Percentiles rank a stretch among this genome's conserved stretches.
These are phyloP conservation scores for Capromys pilorides DNA, from an alignment of 2,797 vertebrate genomes.

Conservation along the genomic window DNA sequence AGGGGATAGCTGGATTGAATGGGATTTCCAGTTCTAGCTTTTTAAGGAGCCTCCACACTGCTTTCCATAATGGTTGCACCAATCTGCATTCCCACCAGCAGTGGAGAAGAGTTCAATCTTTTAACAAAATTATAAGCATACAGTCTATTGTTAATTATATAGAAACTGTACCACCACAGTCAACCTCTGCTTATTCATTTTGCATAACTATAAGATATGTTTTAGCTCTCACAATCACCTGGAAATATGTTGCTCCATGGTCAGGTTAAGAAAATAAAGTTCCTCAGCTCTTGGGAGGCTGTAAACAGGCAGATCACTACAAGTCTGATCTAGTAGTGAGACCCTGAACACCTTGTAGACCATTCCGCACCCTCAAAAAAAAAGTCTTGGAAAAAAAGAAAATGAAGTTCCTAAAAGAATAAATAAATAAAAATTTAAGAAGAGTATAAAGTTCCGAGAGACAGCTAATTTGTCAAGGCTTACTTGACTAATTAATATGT, in stretches of 20 bases:
- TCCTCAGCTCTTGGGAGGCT: too few species aligned
- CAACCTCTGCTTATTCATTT: background rate
- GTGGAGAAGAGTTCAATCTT: too few species aligned
- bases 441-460: background rate
- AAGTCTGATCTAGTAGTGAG: too few species aligned
- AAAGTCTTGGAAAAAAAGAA: background rate
- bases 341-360: too few species aligned
- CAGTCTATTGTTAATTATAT: background rate
- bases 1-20: too few species aligned
- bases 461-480: constrained; percentile 1
- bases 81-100: too few species aligned
- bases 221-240: background rate
- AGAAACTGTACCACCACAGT: background rate
- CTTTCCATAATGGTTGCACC: too few species aligned
- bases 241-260: background rate
- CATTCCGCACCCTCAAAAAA: too few species aligned
- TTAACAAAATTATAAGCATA: background rate
- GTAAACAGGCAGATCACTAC: too few species aligned
- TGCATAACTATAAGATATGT: background rate
- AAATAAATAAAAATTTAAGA: too few species aligned
- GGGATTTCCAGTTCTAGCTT: too few species aligned
- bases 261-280: background rate
- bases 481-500: background rate
- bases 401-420: background rate
- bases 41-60: too few species aligned